Base-by-base conservation (phyloP, 1,140 invertebrate genomes). In the Rhyacophila brunnea region DNA sequence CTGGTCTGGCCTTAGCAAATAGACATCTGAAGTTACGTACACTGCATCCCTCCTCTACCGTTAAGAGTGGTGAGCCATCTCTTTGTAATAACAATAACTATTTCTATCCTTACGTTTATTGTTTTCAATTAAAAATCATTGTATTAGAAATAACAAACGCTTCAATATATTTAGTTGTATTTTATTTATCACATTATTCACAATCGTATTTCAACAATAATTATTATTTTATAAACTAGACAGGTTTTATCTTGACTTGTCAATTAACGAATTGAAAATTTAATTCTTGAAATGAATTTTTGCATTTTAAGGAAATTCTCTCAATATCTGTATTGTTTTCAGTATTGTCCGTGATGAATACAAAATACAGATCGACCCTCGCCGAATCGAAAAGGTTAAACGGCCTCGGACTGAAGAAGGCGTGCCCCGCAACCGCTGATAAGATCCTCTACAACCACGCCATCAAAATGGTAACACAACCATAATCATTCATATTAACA, bases 361-460 rank as follows among this genome's bases (percentile, higher is more conserved):
- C 87, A 46, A 91, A 92, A 70, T 98, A 96, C 76, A 87, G 89
- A 63, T 83, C 86, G 61, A 95, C 93, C 71, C 80, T 98, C 54
- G 82, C 83, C 42, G 90, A 94, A 66, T 96, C 94, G 66, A 92
- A 94, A 71, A 84, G 91, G 64, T 81, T 98, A 3, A 94, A 95
- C 73, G 89, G 87, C 43, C 83, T 85, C 42, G 87, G 88, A n/a
- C 70, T 91, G 18, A 61, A 69, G 89, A 57, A 81, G 86, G 34
- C 85, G 84, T 83, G 84, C 44, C 83, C 85, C 61, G 85, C 90
- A 18, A 92, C 92, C 42, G 95, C 95, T 64, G 96, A 98, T 73
- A 95, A 93, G 74, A 90, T 98, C 61, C 84, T 98, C 10, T 98
- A 98, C 72, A 90, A 95, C 70, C 90, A 98, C 78, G 95, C 95